Conservation (phyloP, 1,140 invertebrate species). For the Eulimnadia texana region DNA sequence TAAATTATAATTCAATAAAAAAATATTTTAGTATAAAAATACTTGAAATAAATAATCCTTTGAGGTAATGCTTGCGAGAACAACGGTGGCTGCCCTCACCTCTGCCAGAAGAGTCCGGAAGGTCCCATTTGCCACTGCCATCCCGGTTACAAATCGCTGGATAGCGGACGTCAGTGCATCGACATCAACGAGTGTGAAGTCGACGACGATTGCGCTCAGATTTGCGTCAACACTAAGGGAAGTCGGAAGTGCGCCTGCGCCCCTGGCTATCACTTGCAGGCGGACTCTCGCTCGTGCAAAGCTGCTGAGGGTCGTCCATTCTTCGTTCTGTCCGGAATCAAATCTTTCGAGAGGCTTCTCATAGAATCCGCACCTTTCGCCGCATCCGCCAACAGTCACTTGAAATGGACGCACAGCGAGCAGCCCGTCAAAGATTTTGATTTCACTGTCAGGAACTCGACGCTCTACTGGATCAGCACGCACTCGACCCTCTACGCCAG, state of each 20-base stretch:
- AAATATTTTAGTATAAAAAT: too few species aligned
- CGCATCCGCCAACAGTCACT: background rate
- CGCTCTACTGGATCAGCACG: background rate
- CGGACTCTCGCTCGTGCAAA: slow-evolving; percentile 64
- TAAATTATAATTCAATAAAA: too few species aligned
- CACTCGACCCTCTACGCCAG: background rate
- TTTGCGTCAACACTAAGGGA: slow-evolving; percentile 62
- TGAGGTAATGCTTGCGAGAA: background rate
- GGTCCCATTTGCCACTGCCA: slow-evolving; percentile 54
- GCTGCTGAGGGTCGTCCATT: slow-evolving; percentile 28
- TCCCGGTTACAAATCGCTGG: slow-evolving; percentile 51
- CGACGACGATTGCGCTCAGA: slow-evolving; percentile 53
- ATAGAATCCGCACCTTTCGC: background rate
- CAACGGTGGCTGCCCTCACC: slow-evolving; percentile 41
- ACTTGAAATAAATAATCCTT: background rate
- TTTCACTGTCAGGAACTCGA: background rate
- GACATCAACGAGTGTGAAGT: slow-evolving; percentile 66
- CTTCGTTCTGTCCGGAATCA: background rate
- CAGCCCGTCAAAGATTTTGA: background rate
- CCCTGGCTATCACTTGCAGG: slow-evolving; percentile 57
- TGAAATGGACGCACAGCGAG: background rate
- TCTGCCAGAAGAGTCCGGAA: slow-evolving; percentile 48
- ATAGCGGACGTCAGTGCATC: slow-evolving; percentile 50
- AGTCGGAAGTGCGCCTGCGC: slow-evolving; percentile 62
- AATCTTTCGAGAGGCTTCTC: background rate